A percentile compares a stretch with the other conserved stretches of the same genome.
Conservation (phyloP, 2,113 vertebrate species). For the Macheiramphus alcinus region DNA sequence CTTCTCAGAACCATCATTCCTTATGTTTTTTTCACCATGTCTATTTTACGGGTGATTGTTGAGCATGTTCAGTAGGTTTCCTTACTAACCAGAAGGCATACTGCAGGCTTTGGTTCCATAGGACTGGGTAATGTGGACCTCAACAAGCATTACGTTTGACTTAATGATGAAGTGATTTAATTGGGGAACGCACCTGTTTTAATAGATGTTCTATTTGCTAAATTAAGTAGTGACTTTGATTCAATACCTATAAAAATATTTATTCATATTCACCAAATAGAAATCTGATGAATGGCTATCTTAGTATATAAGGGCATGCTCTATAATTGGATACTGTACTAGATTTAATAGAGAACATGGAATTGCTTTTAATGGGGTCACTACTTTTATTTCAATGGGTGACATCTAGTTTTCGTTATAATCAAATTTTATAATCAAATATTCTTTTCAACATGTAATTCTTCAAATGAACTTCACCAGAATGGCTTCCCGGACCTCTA, state of each 20-base stretch:
- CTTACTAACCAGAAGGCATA: too few species aligned
- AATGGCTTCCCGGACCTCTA: not conserved
- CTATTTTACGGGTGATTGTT: not conserved
- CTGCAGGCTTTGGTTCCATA: not conserved
- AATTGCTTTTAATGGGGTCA: not conserved
- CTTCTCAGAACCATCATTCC: not conserved
- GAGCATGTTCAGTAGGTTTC: not conserved
- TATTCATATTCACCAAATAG: not conserved
- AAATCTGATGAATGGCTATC: not conserved
- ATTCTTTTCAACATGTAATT: not conserved
- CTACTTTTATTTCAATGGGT: not conserved
- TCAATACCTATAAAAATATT: not conserved
- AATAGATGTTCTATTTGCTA: not conserved
- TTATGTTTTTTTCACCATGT: not conserved
- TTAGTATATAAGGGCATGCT: not conserved
- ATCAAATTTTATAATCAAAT: not conserved
- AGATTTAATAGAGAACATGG: not conserved
- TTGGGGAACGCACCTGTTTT: not conserved
- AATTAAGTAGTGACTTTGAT: not conserved
- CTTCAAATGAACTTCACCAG: not conserved
- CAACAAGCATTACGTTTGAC: not conserved
- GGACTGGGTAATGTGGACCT: too few species aligned
- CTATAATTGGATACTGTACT: not conserved
- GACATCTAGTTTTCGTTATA: not conserved
- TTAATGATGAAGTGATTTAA: not conserved